Base-by-base conservation (phyloP, 2,888 invertebrate genomes). In the Amorpha juglandis region DNA sequence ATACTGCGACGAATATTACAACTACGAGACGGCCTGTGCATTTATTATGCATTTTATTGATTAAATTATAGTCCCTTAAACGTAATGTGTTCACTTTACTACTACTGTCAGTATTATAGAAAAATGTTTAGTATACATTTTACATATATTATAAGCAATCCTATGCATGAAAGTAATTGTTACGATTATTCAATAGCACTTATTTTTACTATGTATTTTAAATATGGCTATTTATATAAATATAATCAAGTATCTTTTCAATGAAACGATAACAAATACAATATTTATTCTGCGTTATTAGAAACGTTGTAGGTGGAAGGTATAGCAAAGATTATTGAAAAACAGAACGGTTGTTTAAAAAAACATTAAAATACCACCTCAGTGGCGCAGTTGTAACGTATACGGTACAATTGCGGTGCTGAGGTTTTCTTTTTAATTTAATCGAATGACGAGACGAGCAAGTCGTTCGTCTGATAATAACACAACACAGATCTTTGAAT, bases 251-350 rank as follows among this genome's bases (percentile, higher is more conserved):
- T 6, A 27, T 27, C 1, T 27, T 3, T 27, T 38, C 7, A 38
- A 27, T 14, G 3, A 6, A 21, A 27, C 3, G 16, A 19, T 35
- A 12, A 16, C 9, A 16, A n/a, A 12, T 12, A 50, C 19, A 1
- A 14, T 4, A 35, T 12, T 6, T 19, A 9, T 19, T 55, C 48
- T 53, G 63, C 33, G 53, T 72, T 63, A 27, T 64, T 53, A 53
- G 67, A 47, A 58, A 58, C 64, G 64, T 35, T n/a, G n/a, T n/a
- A 21, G n/a, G 6, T 33, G 3, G 6, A 33, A 9, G 2, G 12
- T 8, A 7, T 14, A 9, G n/a, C 55, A 64, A 52, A 64, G 55
- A 33, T 2, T 35, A 64, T 12, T 52, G 33, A 64, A 47, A 53
- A 11, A 45, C 45, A 47, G 42, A 27, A 16, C 14, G 0, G 27